phyloP scores from a whole-genome alignment of 2,888 invertebrate species.

The Steinernema carpocapsae region DNA sequence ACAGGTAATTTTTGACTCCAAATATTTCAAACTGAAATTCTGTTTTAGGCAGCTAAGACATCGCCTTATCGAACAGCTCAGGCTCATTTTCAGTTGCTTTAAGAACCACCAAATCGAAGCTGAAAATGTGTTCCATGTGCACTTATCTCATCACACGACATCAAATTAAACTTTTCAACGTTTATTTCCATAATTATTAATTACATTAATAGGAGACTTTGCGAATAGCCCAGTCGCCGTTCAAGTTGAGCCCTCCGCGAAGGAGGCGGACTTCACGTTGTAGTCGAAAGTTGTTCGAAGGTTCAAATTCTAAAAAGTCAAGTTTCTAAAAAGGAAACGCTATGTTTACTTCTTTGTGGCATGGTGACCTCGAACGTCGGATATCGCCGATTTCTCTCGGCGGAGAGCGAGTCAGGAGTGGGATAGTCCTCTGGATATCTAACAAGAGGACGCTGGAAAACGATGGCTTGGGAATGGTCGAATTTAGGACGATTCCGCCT shows the following conservation, averaged over 20 bases:
- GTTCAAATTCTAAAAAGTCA: neutral
- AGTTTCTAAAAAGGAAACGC: neutral
- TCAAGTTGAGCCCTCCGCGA: neutral
- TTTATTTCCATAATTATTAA: neutral
- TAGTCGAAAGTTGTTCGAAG: neutral
- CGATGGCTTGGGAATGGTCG: constrained; percentile 23
- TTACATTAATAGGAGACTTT: neutral
- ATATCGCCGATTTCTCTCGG: constrained; percentile 23
- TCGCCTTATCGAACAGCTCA: neutral
- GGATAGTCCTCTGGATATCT: constrained; percentile 4
- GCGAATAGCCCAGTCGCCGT: constrained; percentile 9
- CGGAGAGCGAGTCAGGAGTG: constrained; percentile 6
- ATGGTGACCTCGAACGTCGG: neutral
- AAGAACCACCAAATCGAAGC: neutral
- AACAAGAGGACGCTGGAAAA: constrained; percentile 12
- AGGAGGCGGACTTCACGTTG: constrained; percentile 4
- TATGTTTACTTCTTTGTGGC: neutral
- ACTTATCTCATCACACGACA: neutral
- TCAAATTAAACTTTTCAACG: neutral
- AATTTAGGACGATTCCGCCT: constrained; percentile 13
- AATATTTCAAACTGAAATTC: neutral
- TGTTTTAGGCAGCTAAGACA: neutral
- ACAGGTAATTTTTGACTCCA: neutral
- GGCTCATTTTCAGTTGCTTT: neutral
- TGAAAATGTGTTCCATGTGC: neutral